Evolutionary conservation across 2,888 invertebrate genomes (phyloP), one percentile per base, ranked within the genome.

Genomic region (Cerastis leucographa): DNA sequence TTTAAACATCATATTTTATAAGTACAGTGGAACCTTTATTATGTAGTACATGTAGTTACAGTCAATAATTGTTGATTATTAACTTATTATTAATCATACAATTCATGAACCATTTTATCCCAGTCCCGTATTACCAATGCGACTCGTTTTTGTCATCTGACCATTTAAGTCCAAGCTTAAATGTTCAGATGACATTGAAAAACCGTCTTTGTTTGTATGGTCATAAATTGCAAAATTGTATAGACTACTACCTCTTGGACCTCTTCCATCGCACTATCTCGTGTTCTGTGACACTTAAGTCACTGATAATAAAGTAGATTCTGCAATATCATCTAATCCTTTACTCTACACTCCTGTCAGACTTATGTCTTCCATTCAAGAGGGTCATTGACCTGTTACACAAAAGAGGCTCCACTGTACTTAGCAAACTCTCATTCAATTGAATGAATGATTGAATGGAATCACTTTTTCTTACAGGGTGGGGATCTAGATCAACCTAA

Each of bases 401-500:
- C 66, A 66, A 66, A 14, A 56, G 70, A 64, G 71, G 84, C 80
- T 84, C 46, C 84, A 71, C 35, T 80, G 73, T 67, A 59, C 17
- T 67, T 40, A 68, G 3, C 42, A 67, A 54, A 64, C 40, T 19
- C n/a, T 40, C 22, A 22, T 49, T 61, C 46, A 46, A 40, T 69
- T 74, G 74, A 83, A 75, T 35, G 49, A 70, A 81, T 51, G 12
- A 66, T 42, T 74, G 19, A 74, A 80, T 59, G 11, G 25, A 35
- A 71, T 68, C 12, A 40, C 29, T 61, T 68, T 44, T 84, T 83
- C 44, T 91, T 87, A 2, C 88, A 96, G 96, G 92, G 93, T 14
- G 95, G 94, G 35, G 96, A 96, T 73, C 80, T 96, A 78, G 97
- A 97, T 56, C 96, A 96, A 85, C 97, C 97, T 1, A 97, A 97